phyloP scores from a whole-genome alignment of 2,888 invertebrate species.

The Trachelus iudaicus region DNA sequence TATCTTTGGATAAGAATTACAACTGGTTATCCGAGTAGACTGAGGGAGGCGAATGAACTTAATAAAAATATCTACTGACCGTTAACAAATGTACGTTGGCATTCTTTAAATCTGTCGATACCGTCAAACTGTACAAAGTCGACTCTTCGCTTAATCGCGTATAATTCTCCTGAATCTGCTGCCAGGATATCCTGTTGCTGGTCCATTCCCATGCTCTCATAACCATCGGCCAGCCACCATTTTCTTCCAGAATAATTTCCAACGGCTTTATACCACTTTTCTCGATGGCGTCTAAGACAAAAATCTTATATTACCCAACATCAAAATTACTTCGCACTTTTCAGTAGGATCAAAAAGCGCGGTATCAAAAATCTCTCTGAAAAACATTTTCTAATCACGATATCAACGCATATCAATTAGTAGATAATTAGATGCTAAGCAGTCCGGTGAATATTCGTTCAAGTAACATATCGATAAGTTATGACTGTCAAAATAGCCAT shows the following conservation, averaged over 20 bases:
- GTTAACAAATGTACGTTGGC: conserved; percentile 12
- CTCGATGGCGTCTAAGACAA: conserved; percentile 64
- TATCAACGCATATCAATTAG: no score
- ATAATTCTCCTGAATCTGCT: conserved; percentile 16
- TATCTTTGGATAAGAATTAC: background rate
- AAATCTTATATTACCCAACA: background rate
- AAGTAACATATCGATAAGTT: no score
- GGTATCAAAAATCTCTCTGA: no score
- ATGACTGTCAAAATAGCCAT: no score
- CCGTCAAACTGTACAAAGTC: conserved; percentile 5
- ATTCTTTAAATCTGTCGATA: conserved; percentile 10
- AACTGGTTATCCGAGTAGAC: background rate
- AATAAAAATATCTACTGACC: background rate
- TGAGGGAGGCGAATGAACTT: background rate
- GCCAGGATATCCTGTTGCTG: conserved; percentile 40
- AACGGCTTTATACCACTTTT: conserved; percentile 72
- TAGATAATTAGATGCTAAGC: no score
- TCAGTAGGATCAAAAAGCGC: background rate
- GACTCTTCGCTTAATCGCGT: background rate
- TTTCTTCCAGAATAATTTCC: conserved; percentile 64
- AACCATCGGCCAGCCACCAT: conserved; percentile 29
- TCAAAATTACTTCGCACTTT: background rate
- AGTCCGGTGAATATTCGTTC: no score
- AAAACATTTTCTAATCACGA: no score
- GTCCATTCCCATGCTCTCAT: conserved; percentile 13